phyloP scores from a whole-genome alignment of 1,140 invertebrate species.

The Parasteatoda tepidariorum region DNA sequence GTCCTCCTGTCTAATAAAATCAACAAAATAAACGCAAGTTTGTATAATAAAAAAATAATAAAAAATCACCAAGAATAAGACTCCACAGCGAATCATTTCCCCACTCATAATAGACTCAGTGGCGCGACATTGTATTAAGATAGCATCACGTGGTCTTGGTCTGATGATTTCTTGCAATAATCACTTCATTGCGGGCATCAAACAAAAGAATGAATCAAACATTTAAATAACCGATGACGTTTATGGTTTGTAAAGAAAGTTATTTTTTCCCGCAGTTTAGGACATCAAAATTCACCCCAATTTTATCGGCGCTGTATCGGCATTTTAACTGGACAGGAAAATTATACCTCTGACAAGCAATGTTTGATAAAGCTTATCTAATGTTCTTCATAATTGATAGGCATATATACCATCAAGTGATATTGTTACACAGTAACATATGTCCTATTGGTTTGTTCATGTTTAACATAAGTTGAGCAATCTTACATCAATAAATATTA shows the following conservation, averaged over 20 bases:
- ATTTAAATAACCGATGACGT: neutral
- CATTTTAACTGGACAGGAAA: neutral
- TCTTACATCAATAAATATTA: no score
- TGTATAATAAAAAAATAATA: no score
- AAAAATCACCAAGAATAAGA: neutral
- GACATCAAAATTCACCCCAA: neutral
- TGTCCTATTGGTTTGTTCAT: no score
- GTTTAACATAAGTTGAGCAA: no score
- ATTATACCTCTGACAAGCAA: neutral
- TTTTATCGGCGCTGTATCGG: neutral
- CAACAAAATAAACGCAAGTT: no score
- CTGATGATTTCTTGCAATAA: neutral
- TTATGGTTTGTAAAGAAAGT: neutral
- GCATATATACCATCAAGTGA: no score
- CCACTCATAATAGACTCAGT: neutral
- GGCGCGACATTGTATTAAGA: neutral
- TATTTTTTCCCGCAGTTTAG: neutral
- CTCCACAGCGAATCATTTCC: neutral
- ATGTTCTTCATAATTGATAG: no score
- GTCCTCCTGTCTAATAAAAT: no score
- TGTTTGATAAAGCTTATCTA: no score
- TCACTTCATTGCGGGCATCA: neutral
- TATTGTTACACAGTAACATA: no score
- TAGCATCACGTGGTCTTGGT: conserved; percentile 1
- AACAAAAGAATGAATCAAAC: conserved; percentile 6